Conservation (phyloP, 2,888 invertebrate species). For the Charanyca ferruginea region DNA sequence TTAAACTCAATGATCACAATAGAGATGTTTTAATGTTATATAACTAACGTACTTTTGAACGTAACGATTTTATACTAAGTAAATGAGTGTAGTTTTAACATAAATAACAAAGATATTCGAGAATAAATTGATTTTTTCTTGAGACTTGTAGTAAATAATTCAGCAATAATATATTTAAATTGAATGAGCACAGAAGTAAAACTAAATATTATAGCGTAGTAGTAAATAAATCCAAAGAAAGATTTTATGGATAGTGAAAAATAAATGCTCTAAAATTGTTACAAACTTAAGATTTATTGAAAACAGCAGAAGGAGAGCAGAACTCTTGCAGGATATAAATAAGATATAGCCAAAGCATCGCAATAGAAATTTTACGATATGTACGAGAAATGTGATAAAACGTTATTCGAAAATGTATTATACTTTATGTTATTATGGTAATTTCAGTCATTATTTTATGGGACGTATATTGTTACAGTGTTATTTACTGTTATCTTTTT, state of each 20-base stretch:
- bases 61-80: conserved; percentile 11
- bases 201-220: conserved; percentile 41
- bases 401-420: conserved; percentile 71
- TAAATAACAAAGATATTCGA: conserved; percentile 22
- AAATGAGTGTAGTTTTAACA: conserved; percentile 20
- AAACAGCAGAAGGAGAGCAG: conserved; percentile 47
- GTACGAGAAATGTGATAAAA: conserved; percentile 76
- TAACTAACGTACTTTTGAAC: conserved; percentile 32
- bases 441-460: conserved; percentile 84
- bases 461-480: conserved; percentile 74
- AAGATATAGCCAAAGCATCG: conserved; percentile 71
- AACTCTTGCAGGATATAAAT: conserved; percentile 64
- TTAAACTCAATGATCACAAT: conserved; percentile 34
- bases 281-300: conserved; percentile 55
- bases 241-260: conserved; percentile 50
- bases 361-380: conserved; percentile 74
- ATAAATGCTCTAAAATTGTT: conserved; percentile 53
- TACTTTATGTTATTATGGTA: conserved; percentile 69
- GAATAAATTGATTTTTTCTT: conserved; percentile 13
- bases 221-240: conserved; percentile 61
- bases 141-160: conserved; percentile 31
- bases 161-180: conserved; percentile 16
- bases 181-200: conserved; percentile 48
- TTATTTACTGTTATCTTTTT: conserved; percentile 78
- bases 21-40: conserved; percentile 19